Conservation (phyloP, 1,140 invertebrate species). For the Drosophila aff. region DNA sequence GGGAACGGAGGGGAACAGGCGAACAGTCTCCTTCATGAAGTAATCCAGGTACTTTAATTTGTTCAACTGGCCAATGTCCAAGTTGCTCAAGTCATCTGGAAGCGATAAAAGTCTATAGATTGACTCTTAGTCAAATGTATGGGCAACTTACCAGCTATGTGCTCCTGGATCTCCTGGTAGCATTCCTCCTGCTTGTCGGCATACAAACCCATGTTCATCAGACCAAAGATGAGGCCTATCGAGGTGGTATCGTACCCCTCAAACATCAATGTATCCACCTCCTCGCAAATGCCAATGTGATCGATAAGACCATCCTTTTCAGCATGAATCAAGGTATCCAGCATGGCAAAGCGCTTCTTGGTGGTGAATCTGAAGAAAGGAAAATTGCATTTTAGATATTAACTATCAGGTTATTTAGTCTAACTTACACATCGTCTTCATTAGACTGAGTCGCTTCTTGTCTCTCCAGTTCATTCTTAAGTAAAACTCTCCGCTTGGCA, state of each 20-base stretch:
- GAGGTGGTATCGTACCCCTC: conserved; percentile 92
- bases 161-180: conserved; percentile 84
- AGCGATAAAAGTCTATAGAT: rapidly evolving
- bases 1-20: conserved; percentile 90
- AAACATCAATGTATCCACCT: conserved; percentile 90
- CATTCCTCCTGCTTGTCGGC: conserved; percentile 88
- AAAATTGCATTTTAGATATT: rapidly evolving
- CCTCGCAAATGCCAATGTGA: conserved; percentile 86
- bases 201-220: conserved; percentile 87
- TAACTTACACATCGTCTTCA: conserved; percentile 59
- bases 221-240: conserved; percentile 86
- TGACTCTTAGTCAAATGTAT: not conserved
- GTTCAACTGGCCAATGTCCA: conserved; percentile 86
- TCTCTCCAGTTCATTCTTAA: conserved; percentile 36
- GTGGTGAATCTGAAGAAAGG: conserved; percentile 38
- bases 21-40: conserved; percentile 88
- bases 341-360: conserved; percentile 89
- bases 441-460: not conserved
- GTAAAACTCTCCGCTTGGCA: conserved; percentile 60
- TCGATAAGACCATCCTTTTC: conserved; percentile 86
- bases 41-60: conserved; percentile 89
- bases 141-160: conserved; percentile 60
- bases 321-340: conserved; percentile 90
- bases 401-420: rapidly evolving
- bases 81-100: conserved; percentile 69